Conservation (phyloP, 2,113 vertebrate genomes). For the Cephalopholis sonnerati region DNA sequence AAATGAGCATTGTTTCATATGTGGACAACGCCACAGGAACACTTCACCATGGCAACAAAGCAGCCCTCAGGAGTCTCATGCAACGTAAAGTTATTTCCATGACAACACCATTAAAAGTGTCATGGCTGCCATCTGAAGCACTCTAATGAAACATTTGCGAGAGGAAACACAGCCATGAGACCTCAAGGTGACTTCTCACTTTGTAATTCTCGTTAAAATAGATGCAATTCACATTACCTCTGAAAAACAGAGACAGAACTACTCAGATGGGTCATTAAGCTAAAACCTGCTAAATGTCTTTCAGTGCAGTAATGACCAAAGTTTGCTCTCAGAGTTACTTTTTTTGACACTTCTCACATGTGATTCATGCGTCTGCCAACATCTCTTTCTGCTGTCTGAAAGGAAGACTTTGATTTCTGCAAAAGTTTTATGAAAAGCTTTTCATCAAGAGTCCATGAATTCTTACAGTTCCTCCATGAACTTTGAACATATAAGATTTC, state of each 20-base stretch:
- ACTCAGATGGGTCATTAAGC: constrained; percentile 40
- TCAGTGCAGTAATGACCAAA: constrained; percentile 28
- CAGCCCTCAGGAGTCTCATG: constrained; percentile 45
- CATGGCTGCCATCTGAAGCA: constrained; percentile 51
- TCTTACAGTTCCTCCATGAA: neutral
- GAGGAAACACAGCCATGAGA: constrained; percentile 56
- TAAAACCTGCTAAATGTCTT: constrained; percentile 46
- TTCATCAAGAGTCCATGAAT: constrained; percentile 22
- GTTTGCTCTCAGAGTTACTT: constrained; percentile 17
- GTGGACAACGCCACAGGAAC: constrained; percentile 51
- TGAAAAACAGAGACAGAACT: constrained; percentile 9
- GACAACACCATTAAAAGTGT: constrained; percentile 77
- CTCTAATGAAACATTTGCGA: constrained; percentile 64
- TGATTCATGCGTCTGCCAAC: constrained; percentile 22
- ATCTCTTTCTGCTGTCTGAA: constrained; percentile 11
- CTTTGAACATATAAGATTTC: neutral
- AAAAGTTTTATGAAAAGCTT: constrained; percentile 30
- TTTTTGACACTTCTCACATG: constrained; percentile 30
- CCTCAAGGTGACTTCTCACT: constrained; percentile 56
- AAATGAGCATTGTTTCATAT: constrained; percentile 59
- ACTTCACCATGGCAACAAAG: constrained; percentile 74
- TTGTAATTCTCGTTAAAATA: constrained; percentile 40
- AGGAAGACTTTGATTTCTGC: neutral
- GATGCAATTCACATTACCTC: constrained; percentile 14
- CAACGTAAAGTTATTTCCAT: constrained; percentile 63